Evolutionary conservation across 2,888 invertebrate genomes (phyloP).

Genomic region (Chalcis sispes): DNA sequence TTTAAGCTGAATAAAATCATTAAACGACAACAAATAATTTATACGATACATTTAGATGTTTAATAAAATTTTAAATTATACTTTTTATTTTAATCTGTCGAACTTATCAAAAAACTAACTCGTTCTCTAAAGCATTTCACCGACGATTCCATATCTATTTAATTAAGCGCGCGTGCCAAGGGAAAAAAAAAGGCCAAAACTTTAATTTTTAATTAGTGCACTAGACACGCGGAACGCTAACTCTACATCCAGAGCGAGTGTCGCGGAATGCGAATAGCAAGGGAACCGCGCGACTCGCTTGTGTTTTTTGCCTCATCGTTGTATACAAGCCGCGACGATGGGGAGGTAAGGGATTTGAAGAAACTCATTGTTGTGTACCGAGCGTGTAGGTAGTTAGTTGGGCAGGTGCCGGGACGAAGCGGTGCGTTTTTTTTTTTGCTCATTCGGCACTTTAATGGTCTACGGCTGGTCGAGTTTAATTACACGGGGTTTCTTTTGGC

Average conservation of each 20-base stretch:
- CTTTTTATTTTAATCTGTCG: no score
- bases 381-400: conserved; percentile 29
- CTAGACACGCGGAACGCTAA: not conserved
- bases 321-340: not conserved
- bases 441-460: conserved; percentile 27
- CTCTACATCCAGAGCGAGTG: no score
- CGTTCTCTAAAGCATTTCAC: no score
- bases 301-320: not conserved
- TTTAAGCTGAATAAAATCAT: no score
- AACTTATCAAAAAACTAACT: no score
- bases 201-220: not conserved
- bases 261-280: conserved; percentile 17
- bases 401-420: not conserved
- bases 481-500: conserved; percentile 21
- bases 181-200: no score
- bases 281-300: not conserved
- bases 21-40: no score
- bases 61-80: no score
- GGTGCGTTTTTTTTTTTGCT: conserved; percentile 22
- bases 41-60: no score
- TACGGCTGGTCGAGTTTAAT: conserved; percentile 25
- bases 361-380: conserved; percentile 44
- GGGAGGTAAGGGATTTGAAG: conserved; percentile 9
- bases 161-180: no score
- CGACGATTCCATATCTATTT: no score